These are phyloP conservation scores for Turritopsis rubra DNA, from an alignment of 30 jellyfish, hydroid and myxozoan species.

Conservation along the genomic window DNA sequence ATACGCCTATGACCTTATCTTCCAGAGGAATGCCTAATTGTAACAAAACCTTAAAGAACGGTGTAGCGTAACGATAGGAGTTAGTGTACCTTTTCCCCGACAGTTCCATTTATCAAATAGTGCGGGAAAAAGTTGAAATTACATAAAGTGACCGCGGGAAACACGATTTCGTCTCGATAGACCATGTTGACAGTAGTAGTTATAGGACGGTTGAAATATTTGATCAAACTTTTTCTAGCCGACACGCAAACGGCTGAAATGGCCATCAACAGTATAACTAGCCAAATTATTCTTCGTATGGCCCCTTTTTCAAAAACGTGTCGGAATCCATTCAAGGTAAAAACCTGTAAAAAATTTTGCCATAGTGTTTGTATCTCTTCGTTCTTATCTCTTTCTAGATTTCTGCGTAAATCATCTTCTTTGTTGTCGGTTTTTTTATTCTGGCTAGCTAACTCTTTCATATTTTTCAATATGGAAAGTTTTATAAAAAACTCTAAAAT, in stretches of 20 bases:
- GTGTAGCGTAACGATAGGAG: no score
- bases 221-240: slow-evolving; percentile 20
- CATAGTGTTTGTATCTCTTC: slow-evolving; percentile 12
- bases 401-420: not conserved
- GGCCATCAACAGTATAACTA: slow-evolving; percentile 18
- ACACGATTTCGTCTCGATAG: slow-evolving; percentile 27
- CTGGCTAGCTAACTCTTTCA: not conserved
- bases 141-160: slow-evolving; percentile 46
- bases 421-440: not conserved
- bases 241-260: slow-evolving; percentile 21
- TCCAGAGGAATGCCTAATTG: no score
- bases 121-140: slow-evolving; percentile 37
- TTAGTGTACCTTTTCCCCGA: slow-evolving; percentile 40
- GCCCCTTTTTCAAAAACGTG: slow-evolving; percentile 39
- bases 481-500: slow-evolving; percentile 6
- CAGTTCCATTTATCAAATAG: slow-evolving; percentile 33
- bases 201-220: slow-evolving; percentile 33
- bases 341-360: slow-evolving; percentile 21
- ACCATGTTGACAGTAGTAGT: slow-evolving; percentile 34
- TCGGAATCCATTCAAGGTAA: slow-evolving; percentile 41
- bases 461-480: not conserved
- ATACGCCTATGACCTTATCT: no score
- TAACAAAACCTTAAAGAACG: no score
- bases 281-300: slow-evolving; percentile 31
- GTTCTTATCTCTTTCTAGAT: not conserved